A percentile compares a stretch with the other conserved stretches of the same genome.
These are phyloP conservation scores for Nipponacmea schrenckii DNA, from an alignment of 2,888 invertebrate species.

Conservation along the genomic window DNA sequence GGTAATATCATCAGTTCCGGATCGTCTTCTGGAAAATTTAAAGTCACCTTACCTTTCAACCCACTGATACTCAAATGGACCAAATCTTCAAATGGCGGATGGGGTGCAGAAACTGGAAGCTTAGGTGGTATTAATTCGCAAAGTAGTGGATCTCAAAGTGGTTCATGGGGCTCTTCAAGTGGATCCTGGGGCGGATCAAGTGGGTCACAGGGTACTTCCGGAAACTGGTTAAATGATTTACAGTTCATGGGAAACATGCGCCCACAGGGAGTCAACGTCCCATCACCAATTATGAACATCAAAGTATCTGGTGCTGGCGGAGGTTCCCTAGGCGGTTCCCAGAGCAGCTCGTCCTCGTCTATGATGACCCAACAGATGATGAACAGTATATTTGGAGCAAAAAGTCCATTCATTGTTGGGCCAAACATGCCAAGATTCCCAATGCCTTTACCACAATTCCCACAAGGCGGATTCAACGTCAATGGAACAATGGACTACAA, in stretches of 20 bases:
- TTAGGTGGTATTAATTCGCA: not conserved
- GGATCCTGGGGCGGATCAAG: not conserved
- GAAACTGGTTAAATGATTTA: not conserved
- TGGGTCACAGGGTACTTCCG: not conserved
- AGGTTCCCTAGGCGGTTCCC: not conserved
- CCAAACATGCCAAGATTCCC: not conserved
- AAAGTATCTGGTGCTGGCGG: not conserved
- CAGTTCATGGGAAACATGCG: not conserved
- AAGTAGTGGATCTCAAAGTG: not conserved
- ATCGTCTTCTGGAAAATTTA: not conserved
- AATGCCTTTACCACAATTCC: not conserved
- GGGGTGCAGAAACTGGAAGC: not conserved
- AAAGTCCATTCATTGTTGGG: not conserved
- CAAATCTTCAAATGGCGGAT: not conserved
- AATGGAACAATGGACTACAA: not conserved
- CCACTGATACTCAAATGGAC: not conserved
- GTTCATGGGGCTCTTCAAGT: not conserved
- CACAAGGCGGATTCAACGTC: not conserved
- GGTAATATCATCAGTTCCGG: not conserved
- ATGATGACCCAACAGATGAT: not conserved
- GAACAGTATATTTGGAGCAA: not conserved
- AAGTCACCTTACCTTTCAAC: not conserved
- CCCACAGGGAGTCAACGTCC: not conserved
- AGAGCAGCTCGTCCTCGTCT: not conserved
- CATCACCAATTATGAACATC: not conserved